These are phyloP conservation scores for Shinisaurus crocodilurus DNA, from an alignment of 2,113 vertebrate genomes.

Conservation along the genomic window DNA sequence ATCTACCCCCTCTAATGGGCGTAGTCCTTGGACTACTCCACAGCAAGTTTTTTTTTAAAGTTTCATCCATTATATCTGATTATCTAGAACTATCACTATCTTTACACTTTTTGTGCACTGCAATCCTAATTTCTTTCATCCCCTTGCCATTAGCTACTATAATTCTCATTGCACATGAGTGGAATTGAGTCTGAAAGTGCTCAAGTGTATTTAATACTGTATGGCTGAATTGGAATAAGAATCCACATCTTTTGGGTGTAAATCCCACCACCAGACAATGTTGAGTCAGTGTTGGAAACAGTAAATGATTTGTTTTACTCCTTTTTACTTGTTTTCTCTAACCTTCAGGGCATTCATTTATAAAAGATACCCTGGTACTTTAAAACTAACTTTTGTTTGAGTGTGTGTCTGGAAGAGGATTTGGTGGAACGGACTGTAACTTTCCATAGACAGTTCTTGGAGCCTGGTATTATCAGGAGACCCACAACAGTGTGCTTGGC, in stretches of 20 bases:
- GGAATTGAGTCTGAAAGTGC: background rate
- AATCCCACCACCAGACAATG: background rate
- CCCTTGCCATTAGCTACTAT: background rate
- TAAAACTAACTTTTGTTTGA: background rate
- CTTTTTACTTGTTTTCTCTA: background rate
- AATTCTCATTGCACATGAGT: background rate
- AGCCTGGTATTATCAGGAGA: conserved; percentile 5
- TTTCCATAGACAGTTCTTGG: conserved; percentile 19
- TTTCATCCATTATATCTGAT: background rate
- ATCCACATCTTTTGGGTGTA: background rate
- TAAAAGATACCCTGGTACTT: background rate
- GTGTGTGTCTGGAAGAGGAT: background rate
- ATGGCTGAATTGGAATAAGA: background rate
- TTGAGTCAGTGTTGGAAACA: background rate
- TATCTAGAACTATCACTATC: too few relatives aligned
- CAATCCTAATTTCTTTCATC: background rate
- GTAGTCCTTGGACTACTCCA: background rate
- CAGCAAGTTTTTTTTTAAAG: background rate
- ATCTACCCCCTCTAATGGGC: too few relatives aligned
- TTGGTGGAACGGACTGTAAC: background rate
- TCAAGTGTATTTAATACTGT: background rate
- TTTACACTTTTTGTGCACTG: background rate
- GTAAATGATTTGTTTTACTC: background rate
- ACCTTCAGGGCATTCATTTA: background rate
- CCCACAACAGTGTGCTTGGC: conserved; percentile 5